Conservation (phyloP, 2,888 invertebrate species). For the Tipula unca region DNA sequence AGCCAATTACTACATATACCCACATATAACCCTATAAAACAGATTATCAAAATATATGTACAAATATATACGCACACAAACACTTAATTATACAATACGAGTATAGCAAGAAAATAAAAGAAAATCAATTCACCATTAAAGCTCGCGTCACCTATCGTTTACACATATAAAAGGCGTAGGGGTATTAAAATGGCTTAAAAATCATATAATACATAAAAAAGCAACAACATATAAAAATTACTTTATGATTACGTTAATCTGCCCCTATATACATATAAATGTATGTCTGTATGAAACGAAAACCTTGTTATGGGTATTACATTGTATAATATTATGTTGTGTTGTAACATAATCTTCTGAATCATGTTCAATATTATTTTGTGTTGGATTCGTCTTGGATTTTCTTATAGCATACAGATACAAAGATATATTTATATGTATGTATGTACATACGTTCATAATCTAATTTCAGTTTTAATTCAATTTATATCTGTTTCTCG, state of each 20-base stretch:
- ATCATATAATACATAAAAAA: not conserved
- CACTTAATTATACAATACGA: not conserved
- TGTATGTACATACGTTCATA: not conserved
- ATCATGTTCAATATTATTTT: constrained; percentile 14
- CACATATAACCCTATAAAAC: no score
- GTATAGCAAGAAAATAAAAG: not conserved
- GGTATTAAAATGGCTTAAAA: not conserved
- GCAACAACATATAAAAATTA: not conserved
- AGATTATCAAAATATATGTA: no score
- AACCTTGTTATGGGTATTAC: not conserved
- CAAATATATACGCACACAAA: no score
- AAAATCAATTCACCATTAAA: not conserved
- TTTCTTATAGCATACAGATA: not conserved
- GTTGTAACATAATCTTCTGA: not conserved
- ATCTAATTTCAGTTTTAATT: constrained; percentile 14
- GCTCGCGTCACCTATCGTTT: not conserved
- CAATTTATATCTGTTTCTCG: not conserved
- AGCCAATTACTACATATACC: no score
- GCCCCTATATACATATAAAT: not conserved
- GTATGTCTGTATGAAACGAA: not conserved
- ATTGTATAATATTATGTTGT: not conserved
- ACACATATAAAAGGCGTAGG: not conserved
- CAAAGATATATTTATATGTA: not conserved
- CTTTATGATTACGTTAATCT: not conserved
- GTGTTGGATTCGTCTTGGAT: not conserved